A percentile compares a stretch with the other conserved stretches of the same genome.
These are phyloP conservation scores for Ceryle rudis DNA, from an alignment of 2,797 vertebrate genomes.

Conservation along the genomic window DNA sequence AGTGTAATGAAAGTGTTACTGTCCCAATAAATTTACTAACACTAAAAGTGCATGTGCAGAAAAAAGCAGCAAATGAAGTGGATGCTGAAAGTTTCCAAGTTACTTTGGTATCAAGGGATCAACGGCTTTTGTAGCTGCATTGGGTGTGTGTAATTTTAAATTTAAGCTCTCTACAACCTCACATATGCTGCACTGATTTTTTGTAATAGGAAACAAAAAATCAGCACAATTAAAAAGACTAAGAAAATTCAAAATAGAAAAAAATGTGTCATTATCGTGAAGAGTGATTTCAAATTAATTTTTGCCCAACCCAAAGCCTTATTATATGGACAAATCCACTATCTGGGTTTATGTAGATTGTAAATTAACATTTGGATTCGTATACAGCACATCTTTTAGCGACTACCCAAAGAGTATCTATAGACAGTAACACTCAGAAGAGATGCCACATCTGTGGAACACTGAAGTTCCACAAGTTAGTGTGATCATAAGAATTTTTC, in stretches of 20 bases:
- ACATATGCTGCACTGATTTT: background rate
- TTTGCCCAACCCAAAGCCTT: background rate
- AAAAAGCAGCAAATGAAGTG: background rate
- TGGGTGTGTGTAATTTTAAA: background rate
- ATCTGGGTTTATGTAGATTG: background rate
- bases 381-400: background rate
- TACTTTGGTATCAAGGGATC: background rate
- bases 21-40: background rate
- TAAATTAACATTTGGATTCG: background rate
- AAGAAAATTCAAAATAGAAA: background rate
- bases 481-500: rapidly evolving
- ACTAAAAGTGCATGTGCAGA: background rate
- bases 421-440: background rate
- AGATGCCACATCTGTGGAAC: background rate
- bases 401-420: background rate
- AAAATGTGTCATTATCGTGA: rapidly evolving
- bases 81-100: background rate
- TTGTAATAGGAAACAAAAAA: background rate
- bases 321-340: background rate
- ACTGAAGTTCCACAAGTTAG: background rate
- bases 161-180: background rate
- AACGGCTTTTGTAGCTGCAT: background rate
- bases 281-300: background rate
- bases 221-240: background rate
- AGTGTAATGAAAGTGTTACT: background rate